Base-by-base conservation (phyloP, 2,797 vertebrate species). In the Paramormyrops hopkinsi region DNA sequence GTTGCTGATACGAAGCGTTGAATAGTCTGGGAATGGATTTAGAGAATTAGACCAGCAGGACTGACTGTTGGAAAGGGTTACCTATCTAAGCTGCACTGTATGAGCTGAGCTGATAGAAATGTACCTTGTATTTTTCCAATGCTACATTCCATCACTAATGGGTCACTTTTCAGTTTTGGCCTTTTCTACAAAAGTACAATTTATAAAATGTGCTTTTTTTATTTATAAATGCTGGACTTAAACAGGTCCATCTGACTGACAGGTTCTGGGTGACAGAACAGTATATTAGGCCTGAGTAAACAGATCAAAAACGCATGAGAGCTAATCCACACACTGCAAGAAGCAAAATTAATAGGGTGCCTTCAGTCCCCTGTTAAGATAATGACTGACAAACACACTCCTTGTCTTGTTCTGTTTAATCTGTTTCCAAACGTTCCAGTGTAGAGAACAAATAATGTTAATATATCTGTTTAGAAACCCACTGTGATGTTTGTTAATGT, bases 391-490 rank as follows among this genome's bases (percentile, higher is more conserved):
- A 88, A 65, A 88, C 33, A 46, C 12, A 65, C 37, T 33, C n/a
- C 37, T 88, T 46, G 86, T 65, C 86, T 56, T 65, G n/a, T 48
- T 65, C 53, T 46, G 19, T 17, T 87, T 17, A 25, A 22, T 56
- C 29, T 19, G 17, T 41, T 65, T 11, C 25, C 17, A 87, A 22
- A 37, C 5, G 22, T 22, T 62, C n/a, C 53, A 1, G 2, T 44
- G 19, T 19, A 87, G 9, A n/a, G 50, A 85, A 89, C 54, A 89
- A 88, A 88, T 89, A 29, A 62, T 89, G 8, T 56, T 87, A 62
- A 79, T 46, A 14, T 88, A 86, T 88, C 56, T 76, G 87, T 73
- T 86, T 29, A 87, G 88, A 89, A 86, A 33, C 85, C 54, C 69
- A 14, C n/a, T 89, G 29, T 12, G n/a, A 19, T 56, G 51, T 90